Base-by-base conservation (phyloP, 2,797 vertebrate genomes). In the Gallirallus australis region DNA sequence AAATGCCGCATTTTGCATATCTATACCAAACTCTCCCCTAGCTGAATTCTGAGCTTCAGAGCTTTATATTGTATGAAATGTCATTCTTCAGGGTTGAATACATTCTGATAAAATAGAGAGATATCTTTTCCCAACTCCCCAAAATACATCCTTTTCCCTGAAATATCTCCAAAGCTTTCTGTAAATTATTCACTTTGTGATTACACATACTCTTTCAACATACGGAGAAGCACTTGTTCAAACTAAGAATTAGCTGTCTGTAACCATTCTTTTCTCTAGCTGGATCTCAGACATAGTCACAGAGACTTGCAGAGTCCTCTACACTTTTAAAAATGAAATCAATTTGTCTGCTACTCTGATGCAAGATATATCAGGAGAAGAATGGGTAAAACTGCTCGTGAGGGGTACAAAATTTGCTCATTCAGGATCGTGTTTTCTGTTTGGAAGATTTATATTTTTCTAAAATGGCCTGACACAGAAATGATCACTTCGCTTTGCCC, bases 1-100 rank as follows among this genome's bases (percentile, higher is more conserved):
- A 95, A 91, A 92, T 92, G 72, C 57, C 78, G 89, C 24, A 8
- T 76, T 88, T 85, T 86, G 61, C 79, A 76, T 72, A 63, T 90
- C 80, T 75, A 6, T 92, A 52, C 69, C 69, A 48, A 91, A 75
- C 45, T 72, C 79, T 80, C 24, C 39, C 54, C 2, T 4, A 66
- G 82, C 1, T 63, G 56, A 73, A 78, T 82, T 68, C 45, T 71
- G 69, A 90, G 77, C 61, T 56, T 93, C 59, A 65, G 82, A 76
- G 53, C 45, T 89, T 54, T 54, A 18, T 8, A 4, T 40, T 68
- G 28, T 20, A 61, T 13, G 37, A 86, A 91, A 94, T 69, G 73
- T 37, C 82, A 86, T 81, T 93, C 76, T 86, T 83, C 87, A 94
- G 85, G 76, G 57, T 83, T 71, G 61, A 92, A 75, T 24, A 75